Evolutionary conservation across 2,113 vertebrate species (phyloP).

Genomic region (Anguilla japonica): DNA sequence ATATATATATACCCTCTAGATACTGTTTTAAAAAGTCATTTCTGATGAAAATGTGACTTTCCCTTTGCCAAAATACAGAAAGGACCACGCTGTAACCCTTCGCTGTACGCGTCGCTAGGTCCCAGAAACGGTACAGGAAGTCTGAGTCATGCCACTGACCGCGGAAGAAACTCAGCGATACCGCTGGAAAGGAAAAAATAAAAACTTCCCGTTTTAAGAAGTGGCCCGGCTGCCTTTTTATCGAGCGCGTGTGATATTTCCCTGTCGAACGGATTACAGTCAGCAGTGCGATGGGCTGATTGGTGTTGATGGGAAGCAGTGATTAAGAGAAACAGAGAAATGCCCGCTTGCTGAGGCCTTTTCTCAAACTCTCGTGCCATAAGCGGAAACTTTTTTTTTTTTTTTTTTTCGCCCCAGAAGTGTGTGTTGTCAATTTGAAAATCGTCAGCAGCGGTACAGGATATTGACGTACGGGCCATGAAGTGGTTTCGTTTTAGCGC

Average conservation of each 20-base stretch:
- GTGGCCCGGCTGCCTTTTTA: neutral
- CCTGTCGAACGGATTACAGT: neutral
- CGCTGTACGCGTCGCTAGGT: neutral
- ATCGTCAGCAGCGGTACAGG: neutral
- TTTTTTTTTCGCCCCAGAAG: neutral
- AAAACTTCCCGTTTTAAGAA: neutral
- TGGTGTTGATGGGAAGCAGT: neutral
- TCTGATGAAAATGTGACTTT: neutral
- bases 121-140: neutral
- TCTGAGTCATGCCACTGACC: neutral
- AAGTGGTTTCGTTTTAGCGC: neutral
- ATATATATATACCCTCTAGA: neutral
- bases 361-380: neutral
- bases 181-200: neutral
- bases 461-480: neutral
- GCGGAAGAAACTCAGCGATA: neutral
- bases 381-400: neutral
- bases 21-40: neutral
- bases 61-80: neutral
- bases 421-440: no score
- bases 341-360: neutral
- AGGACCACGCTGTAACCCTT: neutral
- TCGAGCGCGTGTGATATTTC: neutral
- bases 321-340: slow-evolving; percentile 7
- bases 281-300: neutral